A percentile compares a stretch with the other conserved stretches of the same genome.
Conservation (phyloP, 2,113 vertebrate genomes). For the Pterocles burchelli region DNA sequence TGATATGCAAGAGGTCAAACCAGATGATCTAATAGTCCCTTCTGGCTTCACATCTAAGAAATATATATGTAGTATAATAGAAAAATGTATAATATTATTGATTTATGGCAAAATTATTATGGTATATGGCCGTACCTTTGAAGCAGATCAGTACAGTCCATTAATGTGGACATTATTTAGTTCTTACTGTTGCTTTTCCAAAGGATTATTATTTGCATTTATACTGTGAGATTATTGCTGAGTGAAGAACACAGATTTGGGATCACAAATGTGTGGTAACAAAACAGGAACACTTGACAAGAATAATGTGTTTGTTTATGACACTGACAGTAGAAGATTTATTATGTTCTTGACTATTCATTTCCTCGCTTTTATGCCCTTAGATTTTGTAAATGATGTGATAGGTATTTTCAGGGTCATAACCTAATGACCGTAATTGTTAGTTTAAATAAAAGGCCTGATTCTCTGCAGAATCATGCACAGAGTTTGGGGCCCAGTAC, state of each 20-base stretch:
- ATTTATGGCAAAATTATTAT: slow-evolving; percentile 3
- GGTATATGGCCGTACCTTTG: background rate
- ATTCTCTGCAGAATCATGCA: background rate
- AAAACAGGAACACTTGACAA: background rate
- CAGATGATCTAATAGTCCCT: background rate
- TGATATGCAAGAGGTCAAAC: background rate
- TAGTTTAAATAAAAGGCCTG: background rate
- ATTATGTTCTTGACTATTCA: background rate
- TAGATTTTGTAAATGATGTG: background rate
- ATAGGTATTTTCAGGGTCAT: slow-evolving; percentile 11
- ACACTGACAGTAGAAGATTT: slow-evolving; percentile 11
- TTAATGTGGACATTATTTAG: slow-evolving; percentile 2
- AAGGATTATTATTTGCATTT: background rate
- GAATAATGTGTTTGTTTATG: slow-evolving; percentile 27
- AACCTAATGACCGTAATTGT: background rate
- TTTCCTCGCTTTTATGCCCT: background rate
- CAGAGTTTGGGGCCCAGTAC: background rate
- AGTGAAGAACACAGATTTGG: background rate
- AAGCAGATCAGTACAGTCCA: background rate
- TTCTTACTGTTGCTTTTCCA: slow-evolving; percentile 21
- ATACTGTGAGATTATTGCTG: background rate
- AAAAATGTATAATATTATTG: background rate
- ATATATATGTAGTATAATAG: background rate
- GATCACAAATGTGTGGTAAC: background rate
- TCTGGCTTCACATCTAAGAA: background rate